Evolutionary conservation across 2,888 invertebrate genomes (phyloP).

Genomic region (Notodonta ziczac): DNA sequence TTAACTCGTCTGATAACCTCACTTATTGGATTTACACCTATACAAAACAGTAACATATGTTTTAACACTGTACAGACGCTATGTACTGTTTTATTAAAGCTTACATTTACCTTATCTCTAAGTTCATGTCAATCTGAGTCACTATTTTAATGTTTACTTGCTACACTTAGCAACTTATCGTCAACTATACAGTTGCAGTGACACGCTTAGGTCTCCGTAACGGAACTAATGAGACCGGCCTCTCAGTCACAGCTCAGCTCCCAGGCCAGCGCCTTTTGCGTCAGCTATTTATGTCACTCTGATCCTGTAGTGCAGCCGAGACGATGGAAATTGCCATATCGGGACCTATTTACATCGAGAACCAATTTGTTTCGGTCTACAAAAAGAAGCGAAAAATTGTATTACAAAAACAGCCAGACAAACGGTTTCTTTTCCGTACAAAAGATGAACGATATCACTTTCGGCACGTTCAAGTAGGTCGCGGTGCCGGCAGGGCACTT

Average conservation of each 20-base stretch:
- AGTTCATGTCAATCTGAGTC: background rate
- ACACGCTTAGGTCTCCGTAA: slow-evolving; percentile 61
- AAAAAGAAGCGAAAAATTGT: slow-evolving; percentile 22
- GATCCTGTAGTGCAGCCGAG: slow-evolving; percentile 37
- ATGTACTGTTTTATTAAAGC: background rate
- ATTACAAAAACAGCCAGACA: slow-evolving; percentile 31
- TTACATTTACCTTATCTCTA: background rate
- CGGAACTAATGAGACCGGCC: slow-evolving; percentile 63
- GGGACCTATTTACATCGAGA: slow-evolving; percentile 16
- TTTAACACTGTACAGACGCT: background rate
- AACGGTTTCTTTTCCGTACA: slow-evolving; percentile 38
- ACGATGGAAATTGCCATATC: slow-evolving; percentile 20
- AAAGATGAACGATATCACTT: slow-evolving; percentile 54
- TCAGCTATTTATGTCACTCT: slow-evolving; percentile 54
- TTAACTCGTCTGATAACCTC: slow-evolving; percentile 30
- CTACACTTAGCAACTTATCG: slow-evolving; percentile 37
- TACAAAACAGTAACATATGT: slow-evolving; percentile 10
- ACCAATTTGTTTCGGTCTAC: slow-evolving; percentile 18
- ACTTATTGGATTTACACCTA: slow-evolving; percentile 20
- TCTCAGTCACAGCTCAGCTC: slow-evolving; percentile 42
- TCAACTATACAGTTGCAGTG: slow-evolving; percentile 44
- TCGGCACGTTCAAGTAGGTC: slow-evolving; percentile 53
- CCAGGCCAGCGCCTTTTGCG: slow-evolving; percentile 50
- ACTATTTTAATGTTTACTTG: slow-evolving; percentile 33
- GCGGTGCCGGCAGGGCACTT: slow-evolving; percentile 31